Conservation (phyloP, 2,113 vertebrate species). For the Alces alces region DNA sequence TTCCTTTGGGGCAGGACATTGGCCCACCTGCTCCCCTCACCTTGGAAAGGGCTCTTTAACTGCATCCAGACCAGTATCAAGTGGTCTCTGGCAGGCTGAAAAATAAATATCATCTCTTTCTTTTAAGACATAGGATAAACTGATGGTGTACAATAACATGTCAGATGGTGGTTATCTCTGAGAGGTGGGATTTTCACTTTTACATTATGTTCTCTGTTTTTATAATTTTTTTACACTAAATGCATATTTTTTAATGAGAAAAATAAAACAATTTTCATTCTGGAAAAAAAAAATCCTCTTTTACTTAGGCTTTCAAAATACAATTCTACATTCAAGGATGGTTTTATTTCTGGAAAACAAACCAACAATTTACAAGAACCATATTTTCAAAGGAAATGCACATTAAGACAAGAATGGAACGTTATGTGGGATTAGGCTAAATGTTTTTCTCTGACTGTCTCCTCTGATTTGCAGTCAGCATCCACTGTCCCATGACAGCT, state of each 20-base stretch:
- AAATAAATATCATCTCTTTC: background rate
- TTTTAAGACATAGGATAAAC: background rate
- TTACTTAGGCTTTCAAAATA: background rate
- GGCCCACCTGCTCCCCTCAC: background rate
- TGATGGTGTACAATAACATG: background rate
- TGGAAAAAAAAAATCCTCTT: background rate
- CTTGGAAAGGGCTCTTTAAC: background rate
- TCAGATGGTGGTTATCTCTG: background rate
- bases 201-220: conserved; percentile 1
- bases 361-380: conserved; percentile 16
- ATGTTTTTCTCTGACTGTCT: background rate
- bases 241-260: background rate
- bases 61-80: background rate
- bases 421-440: background rate
- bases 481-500: background rate
- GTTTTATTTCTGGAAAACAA: conserved; percentile 34
- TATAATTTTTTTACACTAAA: background rate
- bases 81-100: background rate
- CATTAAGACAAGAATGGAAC: conserved; percentile 12
- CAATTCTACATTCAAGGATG: background rate
- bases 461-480: background rate
- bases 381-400: conserved; percentile 39
- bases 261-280: background rate
- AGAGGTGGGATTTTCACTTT: background rate
- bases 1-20: background rate